These are phyloP conservation scores for Anoplophora glabripennis DNA, from an alignment of 1,140 invertebrate genomes.

Conservation along the genomic window DNA sequence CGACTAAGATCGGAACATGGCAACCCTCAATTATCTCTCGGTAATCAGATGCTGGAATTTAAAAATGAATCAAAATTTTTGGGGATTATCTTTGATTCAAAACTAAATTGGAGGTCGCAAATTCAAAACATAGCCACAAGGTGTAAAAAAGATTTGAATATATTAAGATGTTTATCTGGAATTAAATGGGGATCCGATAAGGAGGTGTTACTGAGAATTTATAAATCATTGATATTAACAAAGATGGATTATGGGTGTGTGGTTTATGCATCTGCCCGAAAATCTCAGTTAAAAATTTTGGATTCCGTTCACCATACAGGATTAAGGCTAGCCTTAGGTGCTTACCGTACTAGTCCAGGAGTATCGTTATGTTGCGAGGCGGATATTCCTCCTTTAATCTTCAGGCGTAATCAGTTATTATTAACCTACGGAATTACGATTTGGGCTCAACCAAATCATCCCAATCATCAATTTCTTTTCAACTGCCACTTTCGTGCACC, in stretches of 20 bases:
- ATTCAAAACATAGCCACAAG: conserved; percentile 8
- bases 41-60: conserved; percentile 1
- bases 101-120: conserved; percentile 15
- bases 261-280: conserved; percentile 14
- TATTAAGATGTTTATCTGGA: conserved; percentile 14
- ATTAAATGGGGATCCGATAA: conserved; percentile 19
- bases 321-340: conserved; percentile 14
- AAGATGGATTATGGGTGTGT: conserved; percentile 21
- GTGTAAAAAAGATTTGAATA: conserved; percentile 13
- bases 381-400: neutral
- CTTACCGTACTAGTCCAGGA: conserved; percentile 17
- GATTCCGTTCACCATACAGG: conserved; percentile 12
- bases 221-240: conserved; percentile 17
- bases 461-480: neutral
- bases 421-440: neutral
- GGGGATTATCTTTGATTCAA: conserved; percentile 16
- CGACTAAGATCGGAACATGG: conserved; percentile 1
- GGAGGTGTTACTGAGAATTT: conserved; percentile 15
- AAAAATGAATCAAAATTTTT: conserved; percentile 6
- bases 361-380: conserved; percentile 15
- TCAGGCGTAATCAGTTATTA: neutral
- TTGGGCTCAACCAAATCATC: neutral
- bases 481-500: neutral
- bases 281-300: conserved; percentile 7
- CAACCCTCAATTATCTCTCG: neutral